Evolutionary conservation across 2,888 invertebrate genomes (phyloP).

Genomic region (Stramonita haemastoma): DNA sequence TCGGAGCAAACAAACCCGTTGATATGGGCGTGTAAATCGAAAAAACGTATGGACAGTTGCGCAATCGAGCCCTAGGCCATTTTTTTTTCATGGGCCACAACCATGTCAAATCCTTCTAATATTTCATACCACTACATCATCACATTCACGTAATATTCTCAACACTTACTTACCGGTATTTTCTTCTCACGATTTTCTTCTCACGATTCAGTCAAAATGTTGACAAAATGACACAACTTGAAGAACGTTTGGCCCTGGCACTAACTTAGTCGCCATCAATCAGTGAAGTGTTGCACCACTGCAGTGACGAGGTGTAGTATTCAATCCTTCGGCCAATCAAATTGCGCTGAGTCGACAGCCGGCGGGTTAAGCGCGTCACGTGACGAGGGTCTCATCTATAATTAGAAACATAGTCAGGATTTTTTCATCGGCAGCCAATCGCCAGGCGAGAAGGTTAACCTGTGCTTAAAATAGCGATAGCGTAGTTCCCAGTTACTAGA

Average conservation of each 20-base stretch:
- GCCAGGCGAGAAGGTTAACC: slow-evolving; percentile 31
- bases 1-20: too few relatives aligned
- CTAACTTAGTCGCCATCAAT: too few relatives aligned
- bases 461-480: background rate
- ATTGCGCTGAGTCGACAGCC: background rate
- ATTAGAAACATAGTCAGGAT: background rate
- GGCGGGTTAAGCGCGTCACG: slow-evolving; percentile 30
- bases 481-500: background rate
- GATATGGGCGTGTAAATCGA: too few relatives aligned
- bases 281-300: slow-evolving; percentile 9
- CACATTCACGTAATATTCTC: background rate
- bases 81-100: too few relatives aligned
- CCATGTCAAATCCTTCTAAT: too few relatives aligned
- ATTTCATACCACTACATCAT: background rate
- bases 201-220: too few relatives aligned
- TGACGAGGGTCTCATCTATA: background rate
- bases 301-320: background rate
- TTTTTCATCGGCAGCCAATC: slow-evolving; percentile 23
- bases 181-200: too few relatives aligned
- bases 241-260: too few relatives aligned
- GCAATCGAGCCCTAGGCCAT: too few relatives aligned
- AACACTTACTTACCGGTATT: background rate
- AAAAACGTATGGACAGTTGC: too few relatives aligned
- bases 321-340: slow-evolving; percentile 19
- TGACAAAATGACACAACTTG: too few relatives aligned